Evolutionary conservation across 2,797 vertebrate species (phyloP), one percentile per base, ranked within the genome.

Genomic region (Anisognathus igniventris): DNA sequence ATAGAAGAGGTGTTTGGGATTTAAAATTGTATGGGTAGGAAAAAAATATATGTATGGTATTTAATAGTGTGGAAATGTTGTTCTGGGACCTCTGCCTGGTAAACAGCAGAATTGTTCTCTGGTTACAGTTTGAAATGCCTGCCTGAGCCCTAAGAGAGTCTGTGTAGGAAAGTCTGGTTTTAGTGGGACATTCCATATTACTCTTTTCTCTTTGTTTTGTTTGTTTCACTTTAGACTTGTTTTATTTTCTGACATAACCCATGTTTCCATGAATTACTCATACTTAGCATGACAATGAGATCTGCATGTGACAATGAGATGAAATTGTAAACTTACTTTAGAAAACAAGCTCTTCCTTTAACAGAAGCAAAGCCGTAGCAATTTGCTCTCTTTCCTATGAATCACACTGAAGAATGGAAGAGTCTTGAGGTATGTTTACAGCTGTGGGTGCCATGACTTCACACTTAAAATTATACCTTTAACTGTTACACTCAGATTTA

Each of bases 371-470:
- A 89, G 47, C 78, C 21, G 2, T 47, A 39, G 85, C 62, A 56
- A 56, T 90, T 71, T 70, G 65, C 58, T 93, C 66, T 91, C 44
- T 95, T 95, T 91, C 87, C 72, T 87, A 39, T 93, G 86, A 94
- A 90, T 96, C 92, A 94, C 47, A 5, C 39, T 80, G 3, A 88
- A 96, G 96, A 95, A 94, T 84, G 70, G 85, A 54, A 68, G 50
- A 96, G 87, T 94, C 82, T 90, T 77, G 92, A 88, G 89, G 64
- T 76, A 39, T 65, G 67, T 95, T 95, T 95, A 89, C 84, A 91
- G 90, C 84, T 95, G 76, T 89, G 50, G 42, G 72, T 89, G 64
- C 91, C 75, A 51, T 95, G 94, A 93, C 94, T 95, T 95, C 90
- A 91, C 0, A 0, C 85, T 91, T 91, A 70, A 91, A 95, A 92